Evolutionary conservation across 2,797 vertebrate species (phyloP).

Genomic region (Channa striata): DNA sequence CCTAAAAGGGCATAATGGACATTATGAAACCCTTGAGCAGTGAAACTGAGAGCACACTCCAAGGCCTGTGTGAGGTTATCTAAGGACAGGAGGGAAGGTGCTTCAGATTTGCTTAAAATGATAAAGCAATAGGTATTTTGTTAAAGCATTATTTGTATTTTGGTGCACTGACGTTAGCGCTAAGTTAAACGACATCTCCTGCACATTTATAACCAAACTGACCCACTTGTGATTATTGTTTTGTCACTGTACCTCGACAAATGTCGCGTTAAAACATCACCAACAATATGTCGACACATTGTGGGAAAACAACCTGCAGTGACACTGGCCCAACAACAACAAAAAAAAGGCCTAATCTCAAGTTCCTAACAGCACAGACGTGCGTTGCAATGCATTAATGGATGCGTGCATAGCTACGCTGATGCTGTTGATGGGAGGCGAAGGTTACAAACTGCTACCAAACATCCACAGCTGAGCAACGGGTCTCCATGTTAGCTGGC

Average conservation of each 20-base stretch:
- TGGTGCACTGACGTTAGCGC: background rate
- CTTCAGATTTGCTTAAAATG: slow-evolving; percentile 16
- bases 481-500: slow-evolving; percentile 14
- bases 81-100: slow-evolving; percentile 44
- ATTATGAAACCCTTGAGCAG: slow-evolving; percentile 60
- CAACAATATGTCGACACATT: background rate
- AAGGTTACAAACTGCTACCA: slow-evolving; percentile 40
- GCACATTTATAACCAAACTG: slow-evolving; percentile 11
- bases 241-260: slow-evolving; percentile 18
- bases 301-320: slow-evolving; percentile 3
- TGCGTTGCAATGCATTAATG: slow-evolving; percentile 52
- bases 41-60: slow-evolving; percentile 34
- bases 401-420: slow-evolving; percentile 47
- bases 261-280: slow-evolving; percentile 24
- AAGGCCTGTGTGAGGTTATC: slow-evolving; percentile 62
- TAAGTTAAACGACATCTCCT: too few species aligned
- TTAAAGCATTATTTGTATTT: background rate
- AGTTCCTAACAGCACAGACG: slow-evolving; percentile 41
- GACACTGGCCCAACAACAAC: slow-evolving; percentile 31
- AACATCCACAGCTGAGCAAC: slow-evolving; percentile 22
- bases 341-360: slow-evolving; percentile 40
- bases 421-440: slow-evolving; percentile 40
- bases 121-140: background rate
- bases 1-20: slow-evolving; percentile 69
- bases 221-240: slow-evolving; percentile 23